Percentiles rank a stretch among this genome's conserved stretches.
Conservation (phyloP, 2,113 vertebrate species). For the Cinclus cinclus region DNA sequence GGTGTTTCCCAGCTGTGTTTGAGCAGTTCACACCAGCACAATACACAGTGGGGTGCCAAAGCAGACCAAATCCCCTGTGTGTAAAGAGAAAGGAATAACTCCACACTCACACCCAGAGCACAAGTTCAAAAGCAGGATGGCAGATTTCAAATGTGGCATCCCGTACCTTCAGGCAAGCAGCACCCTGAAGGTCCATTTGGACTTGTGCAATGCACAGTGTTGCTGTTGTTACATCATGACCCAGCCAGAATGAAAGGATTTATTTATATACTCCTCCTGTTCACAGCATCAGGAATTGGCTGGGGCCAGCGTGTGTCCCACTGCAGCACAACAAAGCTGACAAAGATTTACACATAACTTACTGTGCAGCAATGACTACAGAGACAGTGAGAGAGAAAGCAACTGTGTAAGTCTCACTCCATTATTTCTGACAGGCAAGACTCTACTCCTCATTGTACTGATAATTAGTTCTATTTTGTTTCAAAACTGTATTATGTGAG, state of each 20-base stretch:
- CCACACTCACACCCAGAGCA: background rate
- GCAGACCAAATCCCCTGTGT: accelerated
- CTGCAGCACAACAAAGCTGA: background rate
- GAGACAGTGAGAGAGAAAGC: conserved; percentile 8
- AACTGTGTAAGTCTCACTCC: conserved; percentile 51
- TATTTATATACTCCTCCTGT: background rate
- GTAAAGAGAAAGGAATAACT: background rate
- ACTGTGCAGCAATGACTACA: conserved; percentile 9
- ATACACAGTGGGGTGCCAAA: background rate
- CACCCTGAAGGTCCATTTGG: background rate
- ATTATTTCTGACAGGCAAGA: conserved; percentile 67
- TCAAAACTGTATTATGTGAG: conserved; percentile 47
- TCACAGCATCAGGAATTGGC: background rate
- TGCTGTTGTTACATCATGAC: background rate
- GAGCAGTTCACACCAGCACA: accelerated
- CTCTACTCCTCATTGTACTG: conserved; percentile 35
- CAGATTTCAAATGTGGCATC: background rate
- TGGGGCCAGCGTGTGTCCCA: background rate
- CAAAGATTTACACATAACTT: conserved; percentile 9
- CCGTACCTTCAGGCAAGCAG: background rate
- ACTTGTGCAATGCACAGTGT: background rate
- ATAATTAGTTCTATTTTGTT: conserved; percentile 61
- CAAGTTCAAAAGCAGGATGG: background rate
- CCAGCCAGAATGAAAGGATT: background rate
- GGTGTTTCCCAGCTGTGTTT: background rate